These are phyloP conservation scores for Brachionus rotundiformis DNA, from an alignment of 1,140 invertebrate species.

Conservation along the genomic window DNA sequence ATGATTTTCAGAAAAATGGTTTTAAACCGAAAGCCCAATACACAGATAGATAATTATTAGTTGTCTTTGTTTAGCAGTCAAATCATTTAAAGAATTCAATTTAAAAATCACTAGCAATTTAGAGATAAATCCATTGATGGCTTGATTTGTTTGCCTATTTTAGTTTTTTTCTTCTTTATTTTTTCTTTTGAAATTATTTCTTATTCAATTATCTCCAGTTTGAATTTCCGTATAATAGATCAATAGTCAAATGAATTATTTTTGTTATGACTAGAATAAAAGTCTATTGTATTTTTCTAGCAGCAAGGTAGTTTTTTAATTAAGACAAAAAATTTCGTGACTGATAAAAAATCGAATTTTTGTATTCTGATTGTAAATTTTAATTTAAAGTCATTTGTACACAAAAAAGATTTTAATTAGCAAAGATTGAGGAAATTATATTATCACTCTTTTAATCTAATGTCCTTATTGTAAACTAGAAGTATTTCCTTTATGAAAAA, in stretches of 20 bases:
- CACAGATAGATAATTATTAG: neutral
- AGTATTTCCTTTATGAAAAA: neutral
- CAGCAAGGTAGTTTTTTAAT: neutral
- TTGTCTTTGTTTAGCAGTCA: slow-evolving; percentile 41
- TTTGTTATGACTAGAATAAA: no score
- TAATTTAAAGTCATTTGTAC: neutral
- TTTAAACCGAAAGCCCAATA: neutral
- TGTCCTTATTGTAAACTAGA: neutral
- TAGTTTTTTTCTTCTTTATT: neutral
- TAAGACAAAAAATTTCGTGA: neutral
- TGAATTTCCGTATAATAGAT: neutral
- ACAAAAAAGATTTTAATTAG: slow-evolving; percentile 4
- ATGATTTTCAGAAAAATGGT: neutral
- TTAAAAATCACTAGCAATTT: neutral
- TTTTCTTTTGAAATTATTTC: no score
- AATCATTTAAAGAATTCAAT: neutral
- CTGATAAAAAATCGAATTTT: neutral
- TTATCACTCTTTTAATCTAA: neutral
- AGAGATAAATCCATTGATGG: neutral
- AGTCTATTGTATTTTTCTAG: neutral
- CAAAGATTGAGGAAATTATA: slow-evolving; percentile 27
- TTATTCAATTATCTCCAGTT: neutral
- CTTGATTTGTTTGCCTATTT: slow-evolving; percentile 13
- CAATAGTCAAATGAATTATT: neutral
- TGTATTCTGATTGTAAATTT: neutral